phyloP scores from a whole-genome alignment of 2,888 invertebrate genomes.

The Colletes collaris region DNA sequence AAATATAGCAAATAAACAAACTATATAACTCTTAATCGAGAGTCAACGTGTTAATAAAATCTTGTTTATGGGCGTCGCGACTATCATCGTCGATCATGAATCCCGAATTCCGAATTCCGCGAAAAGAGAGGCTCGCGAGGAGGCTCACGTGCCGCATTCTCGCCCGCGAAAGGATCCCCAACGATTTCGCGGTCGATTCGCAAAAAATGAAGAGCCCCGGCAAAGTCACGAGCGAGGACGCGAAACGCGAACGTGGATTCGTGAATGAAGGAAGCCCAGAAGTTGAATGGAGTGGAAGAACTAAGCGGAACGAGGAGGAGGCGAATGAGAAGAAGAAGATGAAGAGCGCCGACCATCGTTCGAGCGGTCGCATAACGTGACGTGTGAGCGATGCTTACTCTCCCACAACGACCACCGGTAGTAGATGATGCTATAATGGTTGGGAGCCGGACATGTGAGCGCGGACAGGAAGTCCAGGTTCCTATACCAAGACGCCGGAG shows the following conservation, averaged over 20 bases:
- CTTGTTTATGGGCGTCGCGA: no score
- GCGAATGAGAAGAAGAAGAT: conserved; percentile 41
- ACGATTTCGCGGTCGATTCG: conserved; percentile 10
- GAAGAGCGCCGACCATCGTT: conserved; percentile 49
- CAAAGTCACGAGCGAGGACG: conserved; percentile 42
- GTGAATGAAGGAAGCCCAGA: conserved; percentile 53
- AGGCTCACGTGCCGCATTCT: not conserved
- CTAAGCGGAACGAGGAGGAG: conserved; percentile 33
- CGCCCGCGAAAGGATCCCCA: not conserved
- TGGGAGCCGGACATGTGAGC: conserved; percentile 80
- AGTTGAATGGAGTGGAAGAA: conserved; percentile 46
- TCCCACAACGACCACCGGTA: conserved; percentile 81
- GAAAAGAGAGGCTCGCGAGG: no score
- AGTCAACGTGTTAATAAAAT: no score
- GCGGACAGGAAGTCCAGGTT: conserved; percentile 81
- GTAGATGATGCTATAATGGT: conserved; percentile 82
- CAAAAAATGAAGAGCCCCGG: conserved; percentile 21
- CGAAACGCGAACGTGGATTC: not conserved
- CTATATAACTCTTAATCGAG: no score
- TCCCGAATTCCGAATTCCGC: no score
- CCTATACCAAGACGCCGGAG: conserved; percentile 72
- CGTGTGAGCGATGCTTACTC: conserved; percentile 81
- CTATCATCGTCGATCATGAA: no score
- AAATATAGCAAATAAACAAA: no score
- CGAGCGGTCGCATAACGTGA: conserved; percentile 77